Conservation (phyloP, 2,113 vertebrate species). For the Elephantulus edwardii region DNA sequence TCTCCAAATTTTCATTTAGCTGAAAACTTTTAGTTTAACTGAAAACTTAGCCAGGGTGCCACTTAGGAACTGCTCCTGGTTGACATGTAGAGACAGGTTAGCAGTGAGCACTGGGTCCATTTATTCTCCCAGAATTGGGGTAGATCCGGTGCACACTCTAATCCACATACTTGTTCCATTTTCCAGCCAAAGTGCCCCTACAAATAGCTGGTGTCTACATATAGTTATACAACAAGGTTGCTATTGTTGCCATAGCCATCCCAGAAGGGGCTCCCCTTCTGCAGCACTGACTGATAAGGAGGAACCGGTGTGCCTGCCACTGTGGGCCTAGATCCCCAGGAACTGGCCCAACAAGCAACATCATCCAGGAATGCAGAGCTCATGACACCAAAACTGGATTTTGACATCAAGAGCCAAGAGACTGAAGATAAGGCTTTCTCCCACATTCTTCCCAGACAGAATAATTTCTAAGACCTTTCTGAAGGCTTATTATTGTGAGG, state of each 20-base stretch:
- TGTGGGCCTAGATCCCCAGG: accelerated
- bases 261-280: background rate
- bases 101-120: background rate
- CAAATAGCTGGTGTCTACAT: background rate
- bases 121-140: background rate
- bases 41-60: background rate
- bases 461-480: background rate
- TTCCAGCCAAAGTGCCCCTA: background rate
- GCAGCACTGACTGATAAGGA: background rate
- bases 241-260: background rate
- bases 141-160: background rate
- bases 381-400: background rate
- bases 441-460: background rate
- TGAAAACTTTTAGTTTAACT: too few species aligned
- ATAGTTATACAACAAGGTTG: background rate
- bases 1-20: background rate
- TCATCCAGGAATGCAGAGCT: background rate
- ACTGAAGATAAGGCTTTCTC: background rate
- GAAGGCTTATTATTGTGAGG: background rate
- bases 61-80: background rate
- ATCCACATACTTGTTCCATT: background rate
- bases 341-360: background rate
- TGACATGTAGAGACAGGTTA: background rate
- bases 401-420: background rate
- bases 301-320: background rate